These are phyloP conservation scores for Tachina lurida DNA, from an alignment of 2,888 invertebrate genomes.

Conservation along the genomic window DNA sequence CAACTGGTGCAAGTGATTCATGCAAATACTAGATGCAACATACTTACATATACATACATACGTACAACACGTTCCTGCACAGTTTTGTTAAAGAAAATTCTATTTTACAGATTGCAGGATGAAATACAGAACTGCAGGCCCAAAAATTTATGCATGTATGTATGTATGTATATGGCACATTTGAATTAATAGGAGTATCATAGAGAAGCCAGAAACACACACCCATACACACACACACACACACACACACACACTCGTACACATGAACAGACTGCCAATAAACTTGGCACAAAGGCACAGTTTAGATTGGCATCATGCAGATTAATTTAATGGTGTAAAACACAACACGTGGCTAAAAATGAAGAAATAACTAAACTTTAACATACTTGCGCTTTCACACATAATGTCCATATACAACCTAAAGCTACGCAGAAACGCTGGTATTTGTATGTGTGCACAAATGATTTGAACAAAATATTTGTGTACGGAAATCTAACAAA, in stretches of 20 bases:
- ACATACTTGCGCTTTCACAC: slow-evolving; percentile 46
- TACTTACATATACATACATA: neutral
- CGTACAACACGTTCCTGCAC: neutral
- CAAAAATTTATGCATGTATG: slow-evolving; percentile 39
- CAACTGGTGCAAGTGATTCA: slow-evolving; percentile 23
- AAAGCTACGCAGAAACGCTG: slow-evolving; percentile 24
- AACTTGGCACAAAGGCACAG: slow-evolving; percentile 56
- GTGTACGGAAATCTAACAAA: slow-evolving; percentile 54
- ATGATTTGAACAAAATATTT: slow-evolving; percentile 43
- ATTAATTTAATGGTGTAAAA: slow-evolving; percentile 54
- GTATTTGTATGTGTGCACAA: neutral
- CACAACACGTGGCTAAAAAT: slow-evolving; percentile 21
- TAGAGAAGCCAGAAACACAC: neutral
- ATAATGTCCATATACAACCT: slow-evolving; percentile 18
- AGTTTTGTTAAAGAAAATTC: slow-evolving; percentile 22
- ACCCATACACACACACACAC: neutral
- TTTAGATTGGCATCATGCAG: slow-evolving; percentile 29
- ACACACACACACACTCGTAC: neutral
- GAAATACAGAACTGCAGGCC: slow-evolving; percentile 6
- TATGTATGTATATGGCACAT: slow-evolving; percentile 26
- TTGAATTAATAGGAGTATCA: slow-evolving; percentile 21
- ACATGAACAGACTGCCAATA: neutral
- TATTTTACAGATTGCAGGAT: slow-evolving; percentile 40
- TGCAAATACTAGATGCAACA: slow-evolving; percentile 19
- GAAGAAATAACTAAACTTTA: neutral